Percentiles rank a stretch among this genome's conserved stretches.
Conservation (phyloP, 92 coral and sea anemone species). For the Zoanthus gigantus region DNA sequence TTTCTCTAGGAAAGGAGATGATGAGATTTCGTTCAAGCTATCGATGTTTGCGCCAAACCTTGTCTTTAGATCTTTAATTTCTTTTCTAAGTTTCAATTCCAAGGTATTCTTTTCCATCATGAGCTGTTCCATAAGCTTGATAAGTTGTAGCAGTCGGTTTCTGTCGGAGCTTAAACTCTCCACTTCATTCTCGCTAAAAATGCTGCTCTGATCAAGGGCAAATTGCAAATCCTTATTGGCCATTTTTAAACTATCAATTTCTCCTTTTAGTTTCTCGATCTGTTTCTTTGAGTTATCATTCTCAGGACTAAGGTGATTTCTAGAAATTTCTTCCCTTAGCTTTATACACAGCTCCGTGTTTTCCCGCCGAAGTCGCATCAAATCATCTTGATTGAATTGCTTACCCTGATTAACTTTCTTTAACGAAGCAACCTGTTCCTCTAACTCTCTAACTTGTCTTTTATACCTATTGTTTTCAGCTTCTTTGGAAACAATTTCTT, state of each 20-base stretch:
- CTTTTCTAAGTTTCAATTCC: slow-evolving; percentile 82
- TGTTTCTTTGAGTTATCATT: slow-evolving; percentile 44
- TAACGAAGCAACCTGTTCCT: slow-evolving; percentile 48
- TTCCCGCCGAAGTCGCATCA: slow-evolving; percentile 69
- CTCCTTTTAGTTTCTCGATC: slow-evolving; percentile 64
- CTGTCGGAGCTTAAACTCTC: slow-evolving; percentile 56
- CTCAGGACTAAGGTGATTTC: slow-evolving; percentile 38
- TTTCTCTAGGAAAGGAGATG: slow-evolving; percentile 63
- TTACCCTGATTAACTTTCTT: slow-evolving; percentile 44
- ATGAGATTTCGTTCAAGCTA: slow-evolving; percentile 56
- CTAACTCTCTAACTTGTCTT: slow-evolving; percentile 59
- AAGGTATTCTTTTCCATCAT: slow-evolving; percentile 82
- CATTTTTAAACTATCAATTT: slow-evolving; percentile 71
- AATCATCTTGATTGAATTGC: slow-evolving; percentile 47
- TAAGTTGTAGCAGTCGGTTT: slow-evolving; percentile 72
- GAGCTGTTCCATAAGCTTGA: slow-evolving; percentile 87
- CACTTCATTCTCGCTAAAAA: slow-evolving; percentile 47
- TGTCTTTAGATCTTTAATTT: slow-evolving; percentile 80
- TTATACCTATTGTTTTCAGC: slow-evolving; percentile 66
- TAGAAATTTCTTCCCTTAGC: slow-evolving; percentile 69
- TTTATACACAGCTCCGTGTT: slow-evolving; percentile 77
- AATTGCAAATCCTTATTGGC: slow-evolving; percentile 74
- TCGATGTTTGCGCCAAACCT: slow-evolving; percentile 74
- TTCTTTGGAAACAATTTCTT: slow-evolving; percentile 63
- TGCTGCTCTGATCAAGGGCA: slow-evolving; percentile 44